Base-by-base conservation (phyloP, 1,140 invertebrate species). In the Brachionus rubens region DNA sequence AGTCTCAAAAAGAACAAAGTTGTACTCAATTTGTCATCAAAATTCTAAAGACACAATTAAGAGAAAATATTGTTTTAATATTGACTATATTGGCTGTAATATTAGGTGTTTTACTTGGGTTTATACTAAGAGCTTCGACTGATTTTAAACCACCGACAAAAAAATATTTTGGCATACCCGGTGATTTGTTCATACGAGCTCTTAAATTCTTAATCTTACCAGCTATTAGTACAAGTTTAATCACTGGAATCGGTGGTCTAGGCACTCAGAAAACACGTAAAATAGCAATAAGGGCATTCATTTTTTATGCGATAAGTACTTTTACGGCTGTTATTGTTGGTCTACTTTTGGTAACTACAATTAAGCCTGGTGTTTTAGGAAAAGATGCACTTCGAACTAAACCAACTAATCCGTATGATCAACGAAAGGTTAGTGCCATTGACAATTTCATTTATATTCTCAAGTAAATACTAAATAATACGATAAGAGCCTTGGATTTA, bases 201-300 rank as follows among this genome's bases (percentile, higher is more conserved):
- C 78, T 87, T 12, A 87, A 87, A 79, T 83, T 85, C 79, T 79
- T 87, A 59, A 87, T 87, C 67, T 78, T 87, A 21, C 86, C 86
- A 4, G 78, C 87, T 41, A 86, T 87, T 75, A 82, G 83, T 0
- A 84, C 85, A 24, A 84, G 83, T 79, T 79, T 87, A 59, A 83
- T 86, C 24, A 79, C 82, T 77, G 84, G 83, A 26, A 41, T 77
- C 5, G 80, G 83, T 14, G 80, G 80, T 21, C 77, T 85, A 43
- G 82, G 84, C 77, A 79, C 81, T 0, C 81, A 82, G 33, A 80
- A 82, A 30, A 80, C 80, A 62, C 83, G 83, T 3, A 80, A 80
- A 54, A 84, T 87, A 79, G 86, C 86, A 3, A 52, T 80, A 7
- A 81, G 82, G 43, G 85, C 86, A 2, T 79, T 87, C 2, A 40